These are phyloP conservation scores for Oceanodroma leucorhoa DNA, from an alignment of 2,797 vertebrate species.

Conservation along the genomic window DNA sequence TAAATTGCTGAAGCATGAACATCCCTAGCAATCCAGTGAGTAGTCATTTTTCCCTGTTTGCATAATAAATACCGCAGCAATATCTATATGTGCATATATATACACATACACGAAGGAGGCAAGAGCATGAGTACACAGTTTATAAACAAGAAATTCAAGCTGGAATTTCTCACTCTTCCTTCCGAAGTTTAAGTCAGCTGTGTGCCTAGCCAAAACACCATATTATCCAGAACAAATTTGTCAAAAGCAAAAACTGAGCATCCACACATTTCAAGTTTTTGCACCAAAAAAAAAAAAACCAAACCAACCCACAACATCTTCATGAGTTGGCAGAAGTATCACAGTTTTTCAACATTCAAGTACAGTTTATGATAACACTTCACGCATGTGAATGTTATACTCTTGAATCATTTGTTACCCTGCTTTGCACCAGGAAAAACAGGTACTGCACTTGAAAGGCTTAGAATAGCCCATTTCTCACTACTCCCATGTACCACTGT, in stretches of 20 bases:
- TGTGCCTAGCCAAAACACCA: neutral
- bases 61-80: neutral
- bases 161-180: slow-evolving; percentile 1
- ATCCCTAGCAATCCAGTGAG: neutral
- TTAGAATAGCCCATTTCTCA: neutral
- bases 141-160: slow-evolving; percentile 13
- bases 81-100: neutral
- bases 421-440: neutral
- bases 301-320: neutral
- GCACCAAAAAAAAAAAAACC: too few species aligned
- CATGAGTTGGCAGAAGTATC: neutral
- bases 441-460: neutral
- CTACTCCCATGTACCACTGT: neutral
- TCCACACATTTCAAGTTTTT: neutral
- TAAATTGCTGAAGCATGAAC: neutral
- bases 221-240: neutral
- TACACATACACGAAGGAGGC: neutral
- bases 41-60: neutral
- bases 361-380: neutral
- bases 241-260: neutral
- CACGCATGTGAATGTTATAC: neutral
- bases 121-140: neutral
- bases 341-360: neutral
- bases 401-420: neutral
- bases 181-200: neutral